A percentile compares a stretch with the other conserved stretches of the same genome.
These are phyloP conservation scores for Heliopora coerulea DNA, from an alignment of 92 coral and sea anemone species.

Conservation along the genomic window DNA sequence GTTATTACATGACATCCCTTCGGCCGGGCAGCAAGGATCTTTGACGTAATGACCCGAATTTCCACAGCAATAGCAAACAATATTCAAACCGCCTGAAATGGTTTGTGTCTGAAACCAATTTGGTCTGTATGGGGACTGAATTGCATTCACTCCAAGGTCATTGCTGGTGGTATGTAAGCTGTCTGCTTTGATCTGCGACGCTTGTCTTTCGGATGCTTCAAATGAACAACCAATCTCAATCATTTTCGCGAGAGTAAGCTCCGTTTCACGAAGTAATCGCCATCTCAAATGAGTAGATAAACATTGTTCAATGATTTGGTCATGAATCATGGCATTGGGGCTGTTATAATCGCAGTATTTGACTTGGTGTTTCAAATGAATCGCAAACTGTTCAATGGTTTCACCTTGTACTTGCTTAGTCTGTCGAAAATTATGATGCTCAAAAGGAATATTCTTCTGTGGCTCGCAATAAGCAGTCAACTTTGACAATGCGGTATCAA, in stretches of 20 bases:
- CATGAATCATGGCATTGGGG: slow-evolving; percentile 45
- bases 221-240: slow-evolving; percentile 31
- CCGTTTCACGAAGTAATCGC: slow-evolving; percentile 45
- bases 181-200: slow-evolving; percentile 38
- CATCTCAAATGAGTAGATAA: no score
- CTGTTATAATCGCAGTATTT: slow-evolving; percentile 39
- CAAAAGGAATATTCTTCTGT: slow-evolving; percentile 39
- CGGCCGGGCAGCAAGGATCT: slow-evolving; percentile 43
- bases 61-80: slow-evolving; percentile 43
- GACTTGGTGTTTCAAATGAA: slow-evolving; percentile 46
- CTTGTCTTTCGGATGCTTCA: slow-evolving; percentile 39
- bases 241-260: slow-evolving; percentile 44
- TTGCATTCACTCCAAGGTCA: slow-evolving; percentile 2
- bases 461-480: slow-evolving; percentile 52
- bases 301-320: slow-evolving; percentile 58
- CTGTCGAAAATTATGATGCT: slow-evolving; percentile 49
- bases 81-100: not conserved
- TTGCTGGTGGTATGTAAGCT: not conserved
- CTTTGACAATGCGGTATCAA: slow-evolving; percentile 48
- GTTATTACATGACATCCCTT: slow-evolving; percentile 21
- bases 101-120: not conserved
- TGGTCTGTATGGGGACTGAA: not conserved
- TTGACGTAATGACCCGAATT: slow-evolving; percentile 39
- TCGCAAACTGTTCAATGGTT: slow-evolving; percentile 46
- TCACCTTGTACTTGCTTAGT: slow-evolving; percentile 43